phyloP scores from a whole-genome alignment of 2,888 invertebrate genomes.

The Griposia aprilina region DNA sequence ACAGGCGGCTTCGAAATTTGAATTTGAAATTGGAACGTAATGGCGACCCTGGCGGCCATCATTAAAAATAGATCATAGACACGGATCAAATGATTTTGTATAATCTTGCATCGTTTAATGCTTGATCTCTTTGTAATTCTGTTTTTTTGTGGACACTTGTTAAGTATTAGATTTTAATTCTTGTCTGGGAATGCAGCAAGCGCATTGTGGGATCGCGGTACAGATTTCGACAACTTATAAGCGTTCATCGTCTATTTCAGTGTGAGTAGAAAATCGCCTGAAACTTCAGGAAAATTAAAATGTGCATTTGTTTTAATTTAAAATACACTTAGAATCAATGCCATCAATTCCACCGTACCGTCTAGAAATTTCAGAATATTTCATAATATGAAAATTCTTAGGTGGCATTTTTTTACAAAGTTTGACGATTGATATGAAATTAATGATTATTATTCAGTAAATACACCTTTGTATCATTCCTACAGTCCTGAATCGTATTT shows the following conservation, averaged over 20 bases:
- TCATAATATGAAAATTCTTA: too few species aligned
- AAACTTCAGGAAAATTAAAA: background rate
- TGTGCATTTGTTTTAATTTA: accelerated
- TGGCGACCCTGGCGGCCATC: slow-evolving; percentile 83
- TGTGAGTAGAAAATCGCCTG: background rate
- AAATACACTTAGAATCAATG: too few species aligned
- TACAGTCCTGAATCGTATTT: too few species aligned
- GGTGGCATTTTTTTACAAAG: too few species aligned
- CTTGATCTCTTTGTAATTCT: slow-evolving; percentile 76
- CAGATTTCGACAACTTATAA: background rate
- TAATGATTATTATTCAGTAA: too few species aligned
- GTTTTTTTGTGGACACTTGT: slow-evolving; percentile 53
- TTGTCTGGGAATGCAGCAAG: slow-evolving; percentile 50
- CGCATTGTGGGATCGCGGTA: background rate
- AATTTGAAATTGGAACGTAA: slow-evolving; percentile 84
- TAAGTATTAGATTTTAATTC: slow-evolving; percentile 41
- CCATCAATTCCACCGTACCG: too few species aligned
- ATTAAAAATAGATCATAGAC: slow-evolving; percentile 88
- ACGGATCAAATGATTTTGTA: slow-evolving; percentile 78
- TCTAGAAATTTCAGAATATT: too few species aligned
- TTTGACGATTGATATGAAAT: too few species aligned
- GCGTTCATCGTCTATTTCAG: background rate
- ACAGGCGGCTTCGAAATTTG: slow-evolving; percentile 79
- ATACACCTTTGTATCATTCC: too few species aligned
- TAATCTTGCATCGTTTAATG: slow-evolving; percentile 74